Conservation (phyloP, 2,113 vertebrate genomes). For the Percopsis transmontana region DNA sequence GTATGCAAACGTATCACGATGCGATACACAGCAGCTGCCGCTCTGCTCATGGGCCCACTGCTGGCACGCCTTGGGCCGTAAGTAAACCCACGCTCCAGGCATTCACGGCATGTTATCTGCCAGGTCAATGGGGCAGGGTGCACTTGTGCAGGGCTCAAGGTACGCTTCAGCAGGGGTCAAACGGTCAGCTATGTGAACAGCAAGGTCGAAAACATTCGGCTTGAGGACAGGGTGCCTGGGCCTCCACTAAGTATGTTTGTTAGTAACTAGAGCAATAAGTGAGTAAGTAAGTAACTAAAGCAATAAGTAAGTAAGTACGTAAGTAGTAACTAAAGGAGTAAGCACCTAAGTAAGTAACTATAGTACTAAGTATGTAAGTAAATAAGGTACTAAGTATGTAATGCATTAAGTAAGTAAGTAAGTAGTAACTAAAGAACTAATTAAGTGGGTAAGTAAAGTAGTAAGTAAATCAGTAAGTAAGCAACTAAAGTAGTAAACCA, state of each 20-base stretch:
- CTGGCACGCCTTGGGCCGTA: conserved; percentile 59
- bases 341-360: no score
- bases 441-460: no score
- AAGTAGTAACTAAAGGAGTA: no score
- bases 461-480: no score
- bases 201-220: conserved; percentile 54
- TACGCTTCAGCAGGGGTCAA: conserved; percentile 36
- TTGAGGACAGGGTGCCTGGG: conserved; percentile 14
- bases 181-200: conserved; percentile 43
- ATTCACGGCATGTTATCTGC: conserved; percentile 50
- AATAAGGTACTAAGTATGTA: no score
- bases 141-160: conserved; percentile 67
- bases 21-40: conserved; percentile 66
- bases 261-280: no score
- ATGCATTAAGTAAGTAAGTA: no score
- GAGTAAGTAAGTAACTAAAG: no score
- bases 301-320: no score
- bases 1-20: conserved; percentile 60
- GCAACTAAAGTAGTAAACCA: no score
- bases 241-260: not conserved
- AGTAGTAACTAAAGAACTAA: no score
- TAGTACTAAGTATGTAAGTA: no score
- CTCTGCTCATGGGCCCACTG: conserved; percentile 33
- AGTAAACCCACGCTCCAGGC: conserved; percentile 64
- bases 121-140: conserved; percentile 26